Conservation (phyloP, 2,113 vertebrate species). For the Ophiodon elongatus region DNA sequence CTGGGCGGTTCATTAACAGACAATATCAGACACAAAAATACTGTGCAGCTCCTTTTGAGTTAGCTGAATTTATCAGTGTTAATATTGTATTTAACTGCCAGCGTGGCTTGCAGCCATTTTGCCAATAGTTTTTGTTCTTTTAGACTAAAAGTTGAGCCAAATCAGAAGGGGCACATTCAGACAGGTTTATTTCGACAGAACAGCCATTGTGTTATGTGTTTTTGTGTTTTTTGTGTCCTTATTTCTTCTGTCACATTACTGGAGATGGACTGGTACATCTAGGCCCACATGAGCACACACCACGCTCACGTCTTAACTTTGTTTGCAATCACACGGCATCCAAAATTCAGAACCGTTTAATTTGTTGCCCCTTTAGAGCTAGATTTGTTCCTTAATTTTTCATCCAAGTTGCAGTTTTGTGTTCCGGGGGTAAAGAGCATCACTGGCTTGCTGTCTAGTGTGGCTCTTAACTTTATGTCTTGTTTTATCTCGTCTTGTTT, state of each 20-base stretch:
- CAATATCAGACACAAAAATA: not conserved
- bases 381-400: not conserved
- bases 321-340: not conserved
- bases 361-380: not conserved
- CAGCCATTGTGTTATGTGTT: not conserved
- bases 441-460: conserved; percentile 21
- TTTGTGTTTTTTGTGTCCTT: not conserved
- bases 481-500: conserved; percentile 38
- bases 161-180: not conserved
- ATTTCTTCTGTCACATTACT: not conserved
- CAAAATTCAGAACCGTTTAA: not conserved
- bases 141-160: not conserved
- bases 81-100: not conserved
- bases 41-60: not conserved
- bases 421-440: not conserved
- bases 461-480: conserved; percentile 30
- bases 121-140: not conserved
- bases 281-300: not conserved
- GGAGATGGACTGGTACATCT: not conserved
- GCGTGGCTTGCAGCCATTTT: not conserved
- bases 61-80: not conserved
- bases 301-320: not conserved
- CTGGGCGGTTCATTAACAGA: not conserved
- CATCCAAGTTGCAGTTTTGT: not conserved
- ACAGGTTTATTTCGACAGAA: not conserved